A percentile compares a stretch with the other conserved stretches of the same genome.
Conservation (phyloP, 2,888 invertebrate species). For the Torymus auratus region DNA sequence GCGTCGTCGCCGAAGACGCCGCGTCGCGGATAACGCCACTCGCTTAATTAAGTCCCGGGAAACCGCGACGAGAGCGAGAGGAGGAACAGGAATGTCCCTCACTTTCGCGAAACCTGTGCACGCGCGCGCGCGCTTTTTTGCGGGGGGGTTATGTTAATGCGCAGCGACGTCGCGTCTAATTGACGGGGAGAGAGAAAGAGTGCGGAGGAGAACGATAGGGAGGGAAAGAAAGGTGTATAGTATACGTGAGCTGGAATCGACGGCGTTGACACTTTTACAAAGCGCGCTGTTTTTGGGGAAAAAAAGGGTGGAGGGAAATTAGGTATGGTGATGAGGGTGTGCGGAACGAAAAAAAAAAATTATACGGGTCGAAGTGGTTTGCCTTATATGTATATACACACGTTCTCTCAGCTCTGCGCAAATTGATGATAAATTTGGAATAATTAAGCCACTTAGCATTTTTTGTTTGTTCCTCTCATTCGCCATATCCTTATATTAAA, state of each 20-base stretch:
- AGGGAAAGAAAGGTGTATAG: not conserved
- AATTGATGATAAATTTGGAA: too few relatives aligned
- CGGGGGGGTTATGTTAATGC: constrained; percentile 42
- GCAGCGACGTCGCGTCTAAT: constrained; percentile 31
- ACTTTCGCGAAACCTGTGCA: constrained; percentile 18
- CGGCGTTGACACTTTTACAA: too few relatives aligned
- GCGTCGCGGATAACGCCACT: constrained; percentile 7
- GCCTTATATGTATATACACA: too few relatives aligned
- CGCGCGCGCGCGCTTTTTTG: constrained; percentile 18
- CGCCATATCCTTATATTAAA: too few relatives aligned
- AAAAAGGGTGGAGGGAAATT: too few relatives aligned
- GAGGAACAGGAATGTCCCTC: constrained; percentile 27
- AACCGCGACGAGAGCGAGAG: not conserved
- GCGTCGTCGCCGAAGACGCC: constrained; percentile 42
- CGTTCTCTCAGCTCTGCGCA: too few relatives aligned
- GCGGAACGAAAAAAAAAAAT: too few relatives aligned
- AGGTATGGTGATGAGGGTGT: too few relatives aligned
- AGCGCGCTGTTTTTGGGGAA: too few relatives aligned
- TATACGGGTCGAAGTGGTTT: too few relatives aligned
- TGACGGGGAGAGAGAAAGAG: not conserved
- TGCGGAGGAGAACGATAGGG: not conserved
- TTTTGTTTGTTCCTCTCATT: too few relatives aligned
- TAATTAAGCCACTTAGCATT: too few relatives aligned
- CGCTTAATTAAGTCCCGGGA: constrained; percentile 37
- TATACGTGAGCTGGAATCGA: not conserved